A percentile compares a stretch with the other conserved stretches of the same genome.
Conservation (phyloP, 2,888 invertebrate genomes). For the Platycheirus rosarum region DNA sequence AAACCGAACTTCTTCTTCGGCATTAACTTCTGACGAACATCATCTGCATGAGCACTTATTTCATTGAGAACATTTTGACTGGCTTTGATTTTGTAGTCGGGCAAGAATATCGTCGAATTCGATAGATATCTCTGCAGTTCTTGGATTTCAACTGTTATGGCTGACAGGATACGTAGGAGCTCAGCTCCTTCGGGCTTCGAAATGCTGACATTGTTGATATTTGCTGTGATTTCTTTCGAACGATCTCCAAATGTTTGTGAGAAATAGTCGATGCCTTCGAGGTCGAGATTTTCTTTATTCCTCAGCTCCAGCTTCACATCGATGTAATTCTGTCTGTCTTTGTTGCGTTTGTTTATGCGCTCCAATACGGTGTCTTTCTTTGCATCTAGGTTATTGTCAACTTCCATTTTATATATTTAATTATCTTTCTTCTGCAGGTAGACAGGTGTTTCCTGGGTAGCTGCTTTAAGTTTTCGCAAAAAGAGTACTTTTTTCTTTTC, state of each 20-base stretch:
- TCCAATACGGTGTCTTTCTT: constrained; percentile 80
- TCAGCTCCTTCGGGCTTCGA: constrained; percentile 82
- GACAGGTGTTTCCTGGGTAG: constrained; percentile 76
- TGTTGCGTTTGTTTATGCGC: constrained; percentile 81
- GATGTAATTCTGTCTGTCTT: constrained; percentile 81
- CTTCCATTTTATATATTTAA: constrained; percentile 52
- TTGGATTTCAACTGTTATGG: constrained; percentile 88
- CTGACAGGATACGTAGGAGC: constrained; percentile 85
- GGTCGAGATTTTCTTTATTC: constrained; percentile 78
- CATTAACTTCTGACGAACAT: constrained; percentile 88
- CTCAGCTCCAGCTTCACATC: constrained; percentile 81
- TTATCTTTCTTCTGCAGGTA: constrained; percentile 70
- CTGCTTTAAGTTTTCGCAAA: constrained; percentile 78
- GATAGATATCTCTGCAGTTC: constrained; percentile 91
- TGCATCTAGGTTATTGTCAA: constrained; percentile 54
- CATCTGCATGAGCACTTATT: constrained; percentile 87
- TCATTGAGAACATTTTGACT: constrained; percentile 89
- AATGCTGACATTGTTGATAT: constrained; percentile 83
- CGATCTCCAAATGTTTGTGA: constrained; percentile 87
- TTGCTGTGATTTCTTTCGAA: constrained; percentile 86
- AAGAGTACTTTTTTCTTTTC: constrained; percentile 79
- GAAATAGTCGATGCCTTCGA: constrained; percentile 86
- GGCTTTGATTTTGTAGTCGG: constrained; percentile 91
- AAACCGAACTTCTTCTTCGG: constrained; percentile 95
- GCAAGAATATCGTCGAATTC: constrained; percentile 90